Base-by-base conservation (phyloP, 2,797 vertebrate genomes). In the Parauchenoglanis ngamensis region DNA sequence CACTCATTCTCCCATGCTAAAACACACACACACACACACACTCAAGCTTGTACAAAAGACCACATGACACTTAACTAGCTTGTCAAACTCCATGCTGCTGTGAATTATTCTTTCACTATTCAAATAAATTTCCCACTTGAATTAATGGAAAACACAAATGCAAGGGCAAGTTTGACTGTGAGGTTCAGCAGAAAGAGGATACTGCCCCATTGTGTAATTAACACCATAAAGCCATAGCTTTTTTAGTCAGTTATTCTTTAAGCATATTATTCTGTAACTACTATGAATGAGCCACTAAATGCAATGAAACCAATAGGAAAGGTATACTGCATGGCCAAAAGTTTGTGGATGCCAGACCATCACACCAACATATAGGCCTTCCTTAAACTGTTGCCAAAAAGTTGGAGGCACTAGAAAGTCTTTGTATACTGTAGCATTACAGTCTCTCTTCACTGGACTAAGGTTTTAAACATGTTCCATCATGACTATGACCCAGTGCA, bases 31-130 rank as follows among this genome's bases (percentile, higher is more conserved):
- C 86, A 87, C 83, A 73, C 85, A 84, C 81, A 44, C 86, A 85
- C 77, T 44, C 25, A 68, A 61, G 1, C 46, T 28, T 90, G 81
- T 90, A 85, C 84, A 54, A 72, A 96, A 94, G 77, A 95, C 57
- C 85, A 82, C 67, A 86, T 80, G 25, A 81, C 40, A 82, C 52
- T 31, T 72, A 56, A n/a, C 61, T 5, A 79, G 44, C 76, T 72
- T 86, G 85, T 82, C 68, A 82, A 82, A 49, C 21, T 75, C 7
- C 65, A 80, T 61, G 72, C 40, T 46, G 54, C 44, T 75, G 56
- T 75, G 72, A 85, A 76, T 63, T 46, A 85, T 49, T 76, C 54
- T 85, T 85, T 75, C 80, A 52, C 44, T 28, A 44, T 67, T 67
- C 7, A 82, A 67, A 82, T 65, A 1, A 31, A 67, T 82, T 67